Evolutionary conservation across 2,888 invertebrate genomes (phyloP), one percentile per base, ranked within the genome.

Genomic region (Perizoma affinitatum): DNA sequence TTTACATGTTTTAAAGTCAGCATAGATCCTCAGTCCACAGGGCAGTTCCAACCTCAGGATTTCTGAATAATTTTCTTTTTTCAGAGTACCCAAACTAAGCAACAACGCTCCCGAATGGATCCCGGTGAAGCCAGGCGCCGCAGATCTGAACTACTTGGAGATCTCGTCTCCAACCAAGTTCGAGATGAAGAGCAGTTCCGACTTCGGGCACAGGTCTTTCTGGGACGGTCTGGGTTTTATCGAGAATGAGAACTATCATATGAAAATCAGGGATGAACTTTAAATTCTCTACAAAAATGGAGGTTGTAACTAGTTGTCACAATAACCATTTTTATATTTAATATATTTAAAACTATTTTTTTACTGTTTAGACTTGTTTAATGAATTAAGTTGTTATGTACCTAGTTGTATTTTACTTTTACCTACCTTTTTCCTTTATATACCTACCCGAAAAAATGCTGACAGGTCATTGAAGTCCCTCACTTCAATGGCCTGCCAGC

Each of bases 171-270:
- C 94, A 0, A 82, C 81, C 6, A 78, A 87, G 45, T 71, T 78
- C 5, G 71, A 80, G 42, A 93, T 94, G 88, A 88, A 88, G 58
- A 73, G 81, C 5, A 83, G 80, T 58, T 72, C 81, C 0, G 90
- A 94, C 73, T 88, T 95, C 61, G 94, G 94, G 0, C 88, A 94
- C 34, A 86, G 85, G 36, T 74, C 92, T 42, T 95, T 95, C 82
- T 95, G 95, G 95, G 90, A 93, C 68, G 88, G 86, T 6, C 87
- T 95, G 0, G 91, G 93, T 0, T 93, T 95, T 41, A 75, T 90
- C 34, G 95, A 95, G 78, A 94, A 95, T 75, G 92, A 93, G 70
- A 86, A 89, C 51, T 88, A 81, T 63, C 72, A 84, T 8, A 55
- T 75, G n/a, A 73, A 74, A 59, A 34, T 81, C 35, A 90, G 69